Conservation (phyloP, 2,113 vertebrate genomes). For the Danionella cerebrum region DNA sequence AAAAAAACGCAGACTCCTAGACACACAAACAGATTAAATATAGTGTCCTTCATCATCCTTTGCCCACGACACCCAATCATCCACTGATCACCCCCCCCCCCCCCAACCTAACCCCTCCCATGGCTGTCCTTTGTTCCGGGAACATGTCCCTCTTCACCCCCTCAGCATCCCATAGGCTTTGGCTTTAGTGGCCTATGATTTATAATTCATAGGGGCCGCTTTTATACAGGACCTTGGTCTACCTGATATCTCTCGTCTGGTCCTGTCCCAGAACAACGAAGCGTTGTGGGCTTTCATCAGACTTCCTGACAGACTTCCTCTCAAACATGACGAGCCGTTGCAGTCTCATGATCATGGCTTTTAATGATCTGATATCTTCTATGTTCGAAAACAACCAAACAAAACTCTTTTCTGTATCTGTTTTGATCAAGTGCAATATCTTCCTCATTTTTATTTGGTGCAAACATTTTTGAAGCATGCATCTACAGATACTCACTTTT, state of each 20-base stretch:
- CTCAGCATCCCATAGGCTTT: slow-evolving; percentile 68
- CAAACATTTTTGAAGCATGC: no score
- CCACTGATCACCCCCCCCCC: slow-evolving; percentile 16
- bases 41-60: slow-evolving; percentile 26
- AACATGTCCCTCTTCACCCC: slow-evolving; percentile 64
- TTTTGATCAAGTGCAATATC: no score
- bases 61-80: slow-evolving; percentile 32
- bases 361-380: slow-evolving; percentile 14
- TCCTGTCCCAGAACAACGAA: slow-evolving; percentile 60
- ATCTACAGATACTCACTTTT: no score
- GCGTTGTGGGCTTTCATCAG: slow-evolving; percentile 56
- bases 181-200: slow-evolving; percentile 76
- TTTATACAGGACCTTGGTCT: slow-evolving; percentile 74
- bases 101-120: slow-evolving; percentile 28
- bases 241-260: slow-evolving; percentile 70
- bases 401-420: no score
- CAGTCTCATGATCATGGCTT: slow-evolving; percentile 51
- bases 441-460: no score
- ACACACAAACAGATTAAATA: slow-evolving; percentile 33
- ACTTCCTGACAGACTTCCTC: slow-evolving; percentile 58
- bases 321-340: slow-evolving; percentile 44
- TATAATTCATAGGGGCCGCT: slow-evolving; percentile 80
- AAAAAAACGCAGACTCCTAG: background rate
- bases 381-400: no score
- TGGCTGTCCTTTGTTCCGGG: slow-evolving; percentile 70